Base-by-base conservation (phyloP, 2,113 vertebrate species). In the Lagopus muta region DNA sequence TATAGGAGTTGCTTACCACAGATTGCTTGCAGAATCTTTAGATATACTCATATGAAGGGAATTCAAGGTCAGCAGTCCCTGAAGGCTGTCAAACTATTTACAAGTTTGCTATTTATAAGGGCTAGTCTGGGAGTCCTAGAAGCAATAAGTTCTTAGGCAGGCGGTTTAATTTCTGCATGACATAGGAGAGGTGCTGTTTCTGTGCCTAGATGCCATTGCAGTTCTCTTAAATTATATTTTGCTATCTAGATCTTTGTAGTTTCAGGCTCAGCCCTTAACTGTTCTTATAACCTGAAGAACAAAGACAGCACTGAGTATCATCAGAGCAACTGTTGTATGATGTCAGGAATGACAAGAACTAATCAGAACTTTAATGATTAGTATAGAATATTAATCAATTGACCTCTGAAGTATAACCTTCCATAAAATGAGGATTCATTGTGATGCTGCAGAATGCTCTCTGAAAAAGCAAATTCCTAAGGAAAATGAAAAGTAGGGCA, bases 81-180 rank as follows among this genome's bases (percentile, higher is more conserved):
- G 91, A 96, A 95, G 93, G 67, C 93, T 95, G 86, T 88, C 96
- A 93, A 96, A 97, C 81, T 97, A 96, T 90, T 97, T 96, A 96
- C 92, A 96, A 94, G 91, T 82, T 96, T 85, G 81, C 91, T 98
- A 96, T 97, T 97, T 97, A 98, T 97, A 98, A 95, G 89, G 71
- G 88, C 94, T 92, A 75, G 92, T 90, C 90, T 88, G 82, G 94
- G 94, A 97, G 95, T 95, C 95, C 95, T 89, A 97, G 92, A 89
- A 94, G 84, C 74, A 84, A 11, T 86, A 94, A 95, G 88, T 91
- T 89, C 93, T 82, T 88, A 89, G 85, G 88, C 90, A 97, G 95
- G 85, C 6, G 6, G 79, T 97, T 95, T 93, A 72, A 95, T 83
- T 95, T 96, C 85, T 96, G 70, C 74, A 40, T 8, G 38, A 67